Evolutionary conservation across 2,113 vertebrate genomes (phyloP), one percentile per base, ranked within the genome.

Genomic region (Mastomys natalensis): DNA sequence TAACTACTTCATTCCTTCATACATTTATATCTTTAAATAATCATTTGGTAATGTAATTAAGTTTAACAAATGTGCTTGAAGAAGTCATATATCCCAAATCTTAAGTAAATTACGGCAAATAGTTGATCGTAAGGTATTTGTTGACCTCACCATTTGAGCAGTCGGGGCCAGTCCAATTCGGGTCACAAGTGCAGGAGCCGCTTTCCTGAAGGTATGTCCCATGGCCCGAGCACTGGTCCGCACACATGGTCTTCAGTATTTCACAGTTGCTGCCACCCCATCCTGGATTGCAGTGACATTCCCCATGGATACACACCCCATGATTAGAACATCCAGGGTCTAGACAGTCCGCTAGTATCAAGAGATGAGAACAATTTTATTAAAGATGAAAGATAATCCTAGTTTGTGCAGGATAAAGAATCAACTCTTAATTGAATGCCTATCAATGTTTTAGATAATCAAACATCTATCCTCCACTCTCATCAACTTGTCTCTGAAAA

Each of bases 231-330:
- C 99, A 99, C 97, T 99, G 99, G 88, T 99, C 99, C 0, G 99
- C 99, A 97, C 99, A 99, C 98, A 99, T 99, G 12, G 99, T 99
- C 98, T 99, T 99, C 95, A 99, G 98, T 68, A 99, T 99, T 97
- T 99, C 99, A 94, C 99, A 99, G 97, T 98, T 99, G 98, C 93
- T 98, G 31, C 99, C 99, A 0, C 99, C 99, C 99, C 99, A 99
- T 95, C 99, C 99, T 0, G 99, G 99, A 96, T 98, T 99, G 97
- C 99, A 99, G 98, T 99, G 99, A 97, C 99, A 99, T 96, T 99
- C 99, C 0, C 99, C 99, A 0, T 99, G 99, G 98, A 99, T 99
- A 97, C 99, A 99, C 70, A 99, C 97, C 0, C 99, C 99, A 0
- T 99, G 99, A 94, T 98, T 98, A 29, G 99, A 99, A 98, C 99